Conservation (phyloP, 1,140 invertebrate species). For the Stegodyphus dumicola region DNA sequence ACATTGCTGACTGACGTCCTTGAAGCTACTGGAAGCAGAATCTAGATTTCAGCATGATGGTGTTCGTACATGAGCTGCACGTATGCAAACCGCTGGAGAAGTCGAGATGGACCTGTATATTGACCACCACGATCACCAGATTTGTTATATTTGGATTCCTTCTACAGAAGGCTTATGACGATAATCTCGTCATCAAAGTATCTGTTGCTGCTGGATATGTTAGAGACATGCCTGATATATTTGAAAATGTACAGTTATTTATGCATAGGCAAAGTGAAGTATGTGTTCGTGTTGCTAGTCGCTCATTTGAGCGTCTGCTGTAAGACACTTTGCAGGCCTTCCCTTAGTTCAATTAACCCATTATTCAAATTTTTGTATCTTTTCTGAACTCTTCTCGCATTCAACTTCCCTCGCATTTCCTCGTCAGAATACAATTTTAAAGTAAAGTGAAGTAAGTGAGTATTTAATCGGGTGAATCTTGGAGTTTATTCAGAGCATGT, state of each 20-base stretch:
- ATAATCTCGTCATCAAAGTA: neutral
- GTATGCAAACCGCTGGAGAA: conserved; percentile 66
- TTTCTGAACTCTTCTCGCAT: too few relatives aligned
- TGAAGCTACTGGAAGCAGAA: neutral
- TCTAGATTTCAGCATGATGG: neutral
- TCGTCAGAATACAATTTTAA: too few relatives aligned
- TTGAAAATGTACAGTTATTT: neutral
- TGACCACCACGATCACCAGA: conserved; percentile 69
- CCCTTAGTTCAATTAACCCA: too few relatives aligned
- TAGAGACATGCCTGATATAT: neutral
- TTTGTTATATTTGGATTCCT: conserved; percentile 68
- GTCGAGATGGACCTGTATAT: conserved; percentile 65
- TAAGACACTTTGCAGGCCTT: neutral
- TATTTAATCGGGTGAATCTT: too few relatives aligned
- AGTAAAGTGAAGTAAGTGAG: too few relatives aligned
- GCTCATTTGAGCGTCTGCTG: neutral
- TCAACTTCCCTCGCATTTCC: too few relatives aligned
- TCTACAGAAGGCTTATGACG: conserved; percentile 66
- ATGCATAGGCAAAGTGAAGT: neutral
- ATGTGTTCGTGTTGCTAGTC: conserved; percentile 6
- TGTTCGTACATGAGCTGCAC: neutral
- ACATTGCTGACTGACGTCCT: neutral
- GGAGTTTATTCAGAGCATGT: too few relatives aligned
- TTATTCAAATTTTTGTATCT: too few relatives aligned
- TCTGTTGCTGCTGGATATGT: conserved; percentile 6